Evolutionary conservation across 2,113 vertebrate species (phyloP).

Genomic region (Caloenas nicobarica): DNA sequence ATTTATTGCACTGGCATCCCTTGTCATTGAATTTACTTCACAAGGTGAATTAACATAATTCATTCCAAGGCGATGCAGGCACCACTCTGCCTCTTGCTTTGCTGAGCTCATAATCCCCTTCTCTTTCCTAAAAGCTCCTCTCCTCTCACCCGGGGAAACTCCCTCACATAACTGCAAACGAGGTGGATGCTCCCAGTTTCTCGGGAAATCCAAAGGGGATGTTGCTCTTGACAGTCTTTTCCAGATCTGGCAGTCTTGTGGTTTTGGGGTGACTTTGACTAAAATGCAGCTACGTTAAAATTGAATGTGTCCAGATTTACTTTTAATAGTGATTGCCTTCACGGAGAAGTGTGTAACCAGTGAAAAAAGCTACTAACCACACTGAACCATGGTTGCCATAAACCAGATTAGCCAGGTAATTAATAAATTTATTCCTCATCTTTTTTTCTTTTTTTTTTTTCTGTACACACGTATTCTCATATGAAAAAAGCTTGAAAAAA

Average conservation of each 20-base stretch:
- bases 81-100: not conserved
- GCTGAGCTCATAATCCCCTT: not conserved
- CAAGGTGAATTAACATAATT: not conserved
- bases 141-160: fast-evolving
- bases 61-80: not conserved
- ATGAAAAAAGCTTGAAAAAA: not conserved
- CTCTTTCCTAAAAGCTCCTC: not conserved
- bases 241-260: fast-evolving
- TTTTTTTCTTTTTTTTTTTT: not conserved
- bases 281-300: not conserved
- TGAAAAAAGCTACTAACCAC: not conserved
- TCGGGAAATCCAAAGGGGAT: not conserved
- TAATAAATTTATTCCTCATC: not conserved
- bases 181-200: not conserved
- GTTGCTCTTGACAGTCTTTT: fast-evolving
- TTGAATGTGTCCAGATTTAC: not conserved
- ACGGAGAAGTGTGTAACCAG: not conserved
- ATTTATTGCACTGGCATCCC: not conserved
- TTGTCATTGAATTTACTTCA: not conserved
- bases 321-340: not conserved
- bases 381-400: not conserved
- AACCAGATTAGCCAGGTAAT: not conserved
- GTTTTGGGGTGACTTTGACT: not conserved
- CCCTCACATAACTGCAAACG: fast-evolving
- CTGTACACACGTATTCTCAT: not conserved